Evolutionary conservation across 2,113 vertebrate species (phyloP), one percentile per base, ranked within the genome.

Genomic region (Pygoscelis adeliae): DNA sequence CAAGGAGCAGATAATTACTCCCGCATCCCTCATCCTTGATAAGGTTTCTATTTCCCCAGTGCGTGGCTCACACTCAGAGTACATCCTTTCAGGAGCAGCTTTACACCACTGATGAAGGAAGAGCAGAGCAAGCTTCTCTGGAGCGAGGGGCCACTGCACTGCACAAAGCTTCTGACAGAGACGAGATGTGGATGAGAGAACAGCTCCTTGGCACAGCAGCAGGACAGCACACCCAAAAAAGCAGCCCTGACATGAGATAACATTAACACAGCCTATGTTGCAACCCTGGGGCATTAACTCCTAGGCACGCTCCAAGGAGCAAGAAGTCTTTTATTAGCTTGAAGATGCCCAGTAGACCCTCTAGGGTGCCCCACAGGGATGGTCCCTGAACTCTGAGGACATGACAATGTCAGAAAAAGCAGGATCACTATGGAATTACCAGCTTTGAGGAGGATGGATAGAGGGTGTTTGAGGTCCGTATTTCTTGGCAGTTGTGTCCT

Each of bases 341-440:
- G 69, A 91, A 92, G 80, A 59, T 49, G 55, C 30, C 42, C 90
- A 72, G 63, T 3, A 78, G 69, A 83, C 17, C 13, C 44, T 36
- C n/a, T 3, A 10, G 1, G 4, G 11, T 40, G 44, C 55, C 52
- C 30, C 56, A 38, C 2, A 53, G 50, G 0, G 2, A 87, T 34
- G 21, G 83, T 7, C 15, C 29, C 38, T 70, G 49, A 90, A 71
- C 23, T 47, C 40, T 44, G 53, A 34, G 44, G 42, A 61, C n/a
- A 72, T 20, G 58, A 61, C 0, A 0, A 55, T 12, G 36, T 32
- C 69, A 92, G 83, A 90, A 89, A 89, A 89, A 83, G 34, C 29
- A 74, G 83, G 34, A 74, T 79, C 47, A 29, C 3, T 23, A 8
- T 2, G 23, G 67, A 73, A 80, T 55, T 67, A 25, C 23, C 65